phyloP scores from a whole-genome alignment of 2,888 invertebrate species.

The Mesodorylaimus sp. region DNA sequence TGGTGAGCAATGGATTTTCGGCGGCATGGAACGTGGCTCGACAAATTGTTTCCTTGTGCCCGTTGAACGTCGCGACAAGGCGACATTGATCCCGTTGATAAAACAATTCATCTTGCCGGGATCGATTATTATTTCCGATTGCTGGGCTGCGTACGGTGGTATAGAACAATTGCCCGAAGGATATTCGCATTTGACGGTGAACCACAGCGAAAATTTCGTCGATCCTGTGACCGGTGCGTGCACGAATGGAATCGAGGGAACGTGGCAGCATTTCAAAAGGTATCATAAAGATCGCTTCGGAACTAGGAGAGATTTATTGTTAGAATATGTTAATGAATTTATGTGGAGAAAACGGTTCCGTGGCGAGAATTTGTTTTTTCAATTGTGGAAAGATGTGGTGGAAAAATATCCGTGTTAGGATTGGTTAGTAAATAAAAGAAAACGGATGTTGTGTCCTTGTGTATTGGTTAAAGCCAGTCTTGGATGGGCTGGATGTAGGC shows the following conservation, averaged over 20 bases:
- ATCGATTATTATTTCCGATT: slow-evolving; percentile 13
- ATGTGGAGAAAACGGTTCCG: background rate
- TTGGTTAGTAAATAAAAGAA: too few species aligned
- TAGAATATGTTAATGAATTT: background rate
- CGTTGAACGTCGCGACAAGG: slow-evolving; percentile 11
- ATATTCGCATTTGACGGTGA: slow-evolving; percentile 15
- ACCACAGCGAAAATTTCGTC: slow-evolving; percentile 15
- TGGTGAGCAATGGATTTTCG: slow-evolving; percentile 18
- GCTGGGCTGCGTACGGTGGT: slow-evolving; percentile 4
- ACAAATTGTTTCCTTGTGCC: slow-evolving; percentile 12
- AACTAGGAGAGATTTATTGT: background rate
- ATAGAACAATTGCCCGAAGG: slow-evolving; percentile 9
- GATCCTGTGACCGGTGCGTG: slow-evolving; percentile 14
- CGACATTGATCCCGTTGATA: slow-evolving; percentile 13
- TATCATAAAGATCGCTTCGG: background rate
- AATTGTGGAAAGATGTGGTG: too few species aligned
- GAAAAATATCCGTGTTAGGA: too few species aligned
- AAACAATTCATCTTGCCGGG: slow-evolving; percentile 15
- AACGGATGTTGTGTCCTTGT: too few species aligned
- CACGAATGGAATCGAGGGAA: slow-evolving; percentile 13
- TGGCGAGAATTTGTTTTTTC: too few species aligned
- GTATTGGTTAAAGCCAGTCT: too few species aligned
- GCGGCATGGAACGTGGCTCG: slow-evolving; percentile 14
- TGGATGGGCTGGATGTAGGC: too few species aligned
- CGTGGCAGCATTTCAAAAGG: background rate